Percentiles rank a stretch among this genome's conserved stretches.
Conservation (phyloP, 2,888 invertebrate genomes). For the Tachystola acroxantha region DNA sequence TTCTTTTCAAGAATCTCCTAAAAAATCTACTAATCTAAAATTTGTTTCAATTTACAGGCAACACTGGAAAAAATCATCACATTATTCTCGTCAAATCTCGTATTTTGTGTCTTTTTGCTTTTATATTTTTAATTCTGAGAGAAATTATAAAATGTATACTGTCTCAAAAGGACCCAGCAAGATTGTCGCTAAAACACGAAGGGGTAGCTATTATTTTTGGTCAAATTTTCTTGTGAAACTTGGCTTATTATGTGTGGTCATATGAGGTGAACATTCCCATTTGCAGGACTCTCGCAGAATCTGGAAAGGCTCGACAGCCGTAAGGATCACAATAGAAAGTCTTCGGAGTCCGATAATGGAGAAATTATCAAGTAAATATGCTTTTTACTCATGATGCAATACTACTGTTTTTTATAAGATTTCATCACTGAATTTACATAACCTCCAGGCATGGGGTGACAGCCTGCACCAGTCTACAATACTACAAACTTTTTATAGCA, state of each 20-base stretch:
- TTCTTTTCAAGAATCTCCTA: no score
- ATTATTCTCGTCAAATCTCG: background rate
- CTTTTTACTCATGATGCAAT: slow-evolving; percentile 26
- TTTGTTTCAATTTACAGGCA: background rate
- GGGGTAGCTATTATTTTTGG: slow-evolving; percentile 73
- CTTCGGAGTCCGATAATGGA: slow-evolving; percentile 82
- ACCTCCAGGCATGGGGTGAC: slow-evolving; percentile 49
- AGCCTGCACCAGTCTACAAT: no score
- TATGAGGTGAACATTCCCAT: slow-evolving; percentile 33
- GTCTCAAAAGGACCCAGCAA: slow-evolving; percentile 92
- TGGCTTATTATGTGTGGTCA: slow-evolving; percentile 21
- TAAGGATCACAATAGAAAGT: slow-evolving; percentile 83
- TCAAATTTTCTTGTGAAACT: slow-evolving; percentile 10
- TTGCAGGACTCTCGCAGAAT: slow-evolving; percentile 87
- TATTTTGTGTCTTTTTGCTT: slow-evolving; percentile 50
- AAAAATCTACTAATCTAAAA: no score
- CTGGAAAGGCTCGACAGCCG: slow-evolving; percentile 87
- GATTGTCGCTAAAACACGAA: slow-evolving; percentile 90
- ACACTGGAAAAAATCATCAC: background rate
- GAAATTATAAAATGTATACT: slow-evolving; percentile 86
- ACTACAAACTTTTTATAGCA: no score
- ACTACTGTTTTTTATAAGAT: slow-evolving; percentile 32
- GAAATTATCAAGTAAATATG: slow-evolving; percentile 81
- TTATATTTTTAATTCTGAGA: slow-evolving; percentile 59
- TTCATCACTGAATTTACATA: slow-evolving; percentile 73